These are phyloP conservation scores for Dendrophyllia cribrosa DNA, from an alignment of 64 coral and sea anemone genomes.

Conservation along the genomic window DNA sequence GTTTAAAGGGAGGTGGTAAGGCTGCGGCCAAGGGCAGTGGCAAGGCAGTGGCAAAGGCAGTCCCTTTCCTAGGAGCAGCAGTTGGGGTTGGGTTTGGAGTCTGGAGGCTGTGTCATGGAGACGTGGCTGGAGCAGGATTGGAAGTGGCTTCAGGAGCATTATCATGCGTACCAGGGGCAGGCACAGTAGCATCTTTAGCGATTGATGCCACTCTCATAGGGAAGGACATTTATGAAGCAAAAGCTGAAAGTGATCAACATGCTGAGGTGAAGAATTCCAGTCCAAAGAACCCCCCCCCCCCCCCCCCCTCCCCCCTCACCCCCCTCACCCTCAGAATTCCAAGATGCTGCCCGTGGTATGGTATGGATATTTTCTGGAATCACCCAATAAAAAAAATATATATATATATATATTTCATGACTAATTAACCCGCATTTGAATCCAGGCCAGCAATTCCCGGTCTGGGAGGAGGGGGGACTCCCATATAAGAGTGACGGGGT, in stretches of 20 bases:
- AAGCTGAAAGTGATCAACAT: background rate
- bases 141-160: conserved; percentile 29
- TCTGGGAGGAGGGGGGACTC: too few relatives aligned
- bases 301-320: too few relatives aligned
- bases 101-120: conserved; percentile 24
- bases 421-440: too few relatives aligned
- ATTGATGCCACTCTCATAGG: conserved; percentile 24
- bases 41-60: conserved; percentile 3
- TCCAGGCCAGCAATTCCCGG: too few relatives aligned
- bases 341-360: too few relatives aligned
- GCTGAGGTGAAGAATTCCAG: background rate
- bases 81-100: conserved; percentile 25
- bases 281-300: too few relatives aligned
- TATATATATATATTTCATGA: too few relatives aligned
- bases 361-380: too few relatives aligned
- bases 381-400: too few relatives aligned
- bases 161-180: conserved; percentile 24
- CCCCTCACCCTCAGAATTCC: too few relatives aligned
- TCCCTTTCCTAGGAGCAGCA: conserved; percentile 1
- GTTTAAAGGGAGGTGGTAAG: background rate
- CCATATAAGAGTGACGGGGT: too few relatives aligned
- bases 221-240: conserved; percentile 29
- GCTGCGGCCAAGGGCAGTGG: too few relatives aligned
- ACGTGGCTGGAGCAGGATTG: conserved; percentile 14
- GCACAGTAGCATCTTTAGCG: conserved; percentile 5